Percentiles rank a stretch among this genome's conserved stretches.
Evolutionary conservation across 2,113 vertebrate genomes (phyloP).

Genomic region (Python bivittatus): DNA sequence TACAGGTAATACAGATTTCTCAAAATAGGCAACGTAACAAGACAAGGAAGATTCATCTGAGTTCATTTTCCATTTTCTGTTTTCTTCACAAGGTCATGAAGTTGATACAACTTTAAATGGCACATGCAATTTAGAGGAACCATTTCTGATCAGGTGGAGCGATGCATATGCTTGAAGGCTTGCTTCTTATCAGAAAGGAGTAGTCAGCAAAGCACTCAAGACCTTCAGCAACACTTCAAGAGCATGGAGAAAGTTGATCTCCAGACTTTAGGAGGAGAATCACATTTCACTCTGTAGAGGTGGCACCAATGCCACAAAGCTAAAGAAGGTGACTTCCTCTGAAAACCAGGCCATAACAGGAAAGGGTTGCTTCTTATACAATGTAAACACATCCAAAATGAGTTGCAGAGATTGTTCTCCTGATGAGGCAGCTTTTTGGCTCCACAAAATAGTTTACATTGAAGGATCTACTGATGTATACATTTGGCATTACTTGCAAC

Average conservation of each 20-base stretch:
- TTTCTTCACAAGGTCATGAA: not conserved
- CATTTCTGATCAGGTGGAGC: not conserved
- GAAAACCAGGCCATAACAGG: not conserved
- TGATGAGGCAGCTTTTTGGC: not conserved
- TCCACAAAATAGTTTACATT: not conserved
- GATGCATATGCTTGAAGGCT: not conserved
- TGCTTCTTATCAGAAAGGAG: not conserved
- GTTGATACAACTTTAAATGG: slow-evolving; percentile 10
- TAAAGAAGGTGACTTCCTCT: not conserved
- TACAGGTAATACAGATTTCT: slow-evolving; percentile 24
- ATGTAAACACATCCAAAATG: not conserved
- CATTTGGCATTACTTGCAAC: slow-evolving; percentile 34
- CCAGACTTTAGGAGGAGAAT: not conserved
- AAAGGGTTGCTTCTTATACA: not conserved
- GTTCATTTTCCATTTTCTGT: not conserved
- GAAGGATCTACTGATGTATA: not conserved
- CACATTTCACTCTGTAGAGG: not conserved
- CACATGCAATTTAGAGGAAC: slow-evolving; percentile 5
- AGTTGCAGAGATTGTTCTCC: accelerated
- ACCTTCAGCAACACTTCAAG: not conserved
- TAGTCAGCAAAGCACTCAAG: not conserved
- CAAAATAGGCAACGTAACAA: slow-evolving; percentile 8
- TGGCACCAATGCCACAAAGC: not conserved
- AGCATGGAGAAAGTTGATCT: not conserved
- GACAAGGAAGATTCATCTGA: slow-evolving; percentile 11